Evolutionary conservation across 2,888 invertebrate genomes (phyloP).

Genomic region (Gnatocerus cornutus): DNA sequence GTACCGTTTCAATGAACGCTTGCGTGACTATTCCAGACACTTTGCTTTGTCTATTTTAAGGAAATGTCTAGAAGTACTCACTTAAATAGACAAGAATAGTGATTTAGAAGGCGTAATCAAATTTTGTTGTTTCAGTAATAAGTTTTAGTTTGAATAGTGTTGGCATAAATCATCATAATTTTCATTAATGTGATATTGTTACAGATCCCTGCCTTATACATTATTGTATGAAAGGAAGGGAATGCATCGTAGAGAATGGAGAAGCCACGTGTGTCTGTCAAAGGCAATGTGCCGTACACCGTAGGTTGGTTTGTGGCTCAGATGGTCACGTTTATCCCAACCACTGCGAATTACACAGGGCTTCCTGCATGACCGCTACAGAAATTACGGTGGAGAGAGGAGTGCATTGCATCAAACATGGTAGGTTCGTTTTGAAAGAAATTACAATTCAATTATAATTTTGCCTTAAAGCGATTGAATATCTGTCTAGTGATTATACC

Average conservation of each 20-base stretch:
- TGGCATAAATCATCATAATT: constrained; percentile 25
- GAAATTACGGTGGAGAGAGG: constrained; percentile 75
- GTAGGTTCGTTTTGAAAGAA: too few relatives aligned
- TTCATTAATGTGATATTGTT: constrained; percentile 56
- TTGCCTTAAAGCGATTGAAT: too few relatives aligned
- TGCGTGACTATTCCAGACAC: background rate
- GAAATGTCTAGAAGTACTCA: constrained; percentile 6
- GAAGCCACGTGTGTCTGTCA: constrained; percentile 78
- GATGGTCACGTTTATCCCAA: constrained; percentile 80
- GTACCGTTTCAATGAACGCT: constrained; percentile 6
- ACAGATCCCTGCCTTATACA: constrained; percentile 78
- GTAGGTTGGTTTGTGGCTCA: constrained; percentile 78
- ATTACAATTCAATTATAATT: too few relatives aligned
- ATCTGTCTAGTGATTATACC: too few relatives aligned
- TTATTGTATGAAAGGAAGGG: constrained; percentile 79
- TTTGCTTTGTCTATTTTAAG: constrained; percentile 9
- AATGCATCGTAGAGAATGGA: constrained; percentile 74
- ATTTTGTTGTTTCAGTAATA: constrained; percentile 21
- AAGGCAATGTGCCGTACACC: constrained; percentile 75
- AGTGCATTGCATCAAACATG: constrained; percentile 72
- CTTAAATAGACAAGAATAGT: constrained; percentile 14
- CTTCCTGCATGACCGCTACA: constrained; percentile 75
- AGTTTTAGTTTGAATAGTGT: constrained; percentile 18
- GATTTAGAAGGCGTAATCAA: constrained; percentile 25
- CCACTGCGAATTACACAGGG: constrained; percentile 79